A percentile compares a stretch with the other conserved stretches of the same genome.
Evolutionary conservation across 2,888 invertebrate genomes (phyloP).

Genomic region (Perizoma affinitatum): DNA sequence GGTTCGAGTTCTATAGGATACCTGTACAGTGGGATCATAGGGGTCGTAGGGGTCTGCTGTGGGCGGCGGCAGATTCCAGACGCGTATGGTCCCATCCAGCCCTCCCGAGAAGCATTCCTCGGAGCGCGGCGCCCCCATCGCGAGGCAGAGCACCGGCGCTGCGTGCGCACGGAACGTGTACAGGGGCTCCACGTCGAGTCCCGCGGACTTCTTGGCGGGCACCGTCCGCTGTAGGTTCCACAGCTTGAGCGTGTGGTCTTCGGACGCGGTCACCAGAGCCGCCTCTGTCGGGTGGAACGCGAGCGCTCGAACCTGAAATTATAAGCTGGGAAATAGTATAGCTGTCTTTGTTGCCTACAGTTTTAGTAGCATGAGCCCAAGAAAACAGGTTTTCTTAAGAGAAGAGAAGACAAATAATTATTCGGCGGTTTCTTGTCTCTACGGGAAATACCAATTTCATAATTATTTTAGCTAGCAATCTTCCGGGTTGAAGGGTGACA

Average conservation of each 20-base stretch:
- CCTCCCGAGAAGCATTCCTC: slow-evolving; percentile 98
- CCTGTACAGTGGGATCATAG: slow-evolving; percentile 96
- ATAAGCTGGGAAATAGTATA: background rate
- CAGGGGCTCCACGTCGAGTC: slow-evolving; percentile 98
- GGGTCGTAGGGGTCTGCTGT: slow-evolving; percentile 99
- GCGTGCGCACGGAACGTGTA: slow-evolving; percentile 99
- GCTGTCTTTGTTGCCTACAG: too few species aligned
- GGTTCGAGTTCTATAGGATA: slow-evolving; percentile 28
- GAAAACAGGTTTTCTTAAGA: too few species aligned
- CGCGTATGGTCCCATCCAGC: slow-evolving; percentile 96
- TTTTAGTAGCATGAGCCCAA: too few species aligned
- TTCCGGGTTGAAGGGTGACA: too few species aligned
- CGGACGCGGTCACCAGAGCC: slow-evolving; percentile 98
- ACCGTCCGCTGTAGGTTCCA: slow-evolving; percentile 99
- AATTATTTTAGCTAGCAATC: too few species aligned
- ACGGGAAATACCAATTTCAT: too few species aligned
- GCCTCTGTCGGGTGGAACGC: slow-evolving; percentile 98
- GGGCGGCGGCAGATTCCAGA: slow-evolving; percentile 98
- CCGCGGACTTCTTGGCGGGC: slow-evolving; percentile 98
- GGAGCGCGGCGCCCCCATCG: slow-evolving; percentile 96
- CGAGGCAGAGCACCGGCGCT: slow-evolving; percentile 96
- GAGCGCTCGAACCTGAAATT: slow-evolving; percentile 89
- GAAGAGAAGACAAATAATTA: too few species aligned
- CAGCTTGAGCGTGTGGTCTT: slow-evolving; percentile 99
- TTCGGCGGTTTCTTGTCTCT: too few species aligned